Conservation (phyloP, 2,888 invertebrate species). For the Zygogramma bicolorata region DNA sequence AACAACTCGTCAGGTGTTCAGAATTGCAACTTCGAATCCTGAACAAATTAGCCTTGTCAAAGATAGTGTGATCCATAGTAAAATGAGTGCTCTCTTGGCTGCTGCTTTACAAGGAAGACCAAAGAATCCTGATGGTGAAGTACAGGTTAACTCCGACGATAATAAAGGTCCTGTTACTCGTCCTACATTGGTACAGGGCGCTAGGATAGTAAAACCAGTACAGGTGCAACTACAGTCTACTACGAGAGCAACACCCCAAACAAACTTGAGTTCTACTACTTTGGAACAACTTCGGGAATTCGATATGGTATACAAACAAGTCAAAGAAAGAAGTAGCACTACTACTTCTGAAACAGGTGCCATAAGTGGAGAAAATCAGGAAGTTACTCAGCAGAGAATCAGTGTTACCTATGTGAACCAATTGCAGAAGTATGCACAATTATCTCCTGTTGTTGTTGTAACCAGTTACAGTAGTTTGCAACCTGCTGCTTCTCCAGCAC, state of each 20-base stretch:
- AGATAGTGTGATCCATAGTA: conserved; percentile 66
- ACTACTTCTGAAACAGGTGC: conserved; percentile 57
- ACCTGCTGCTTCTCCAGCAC: conserved; percentile 70
- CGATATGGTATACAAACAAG: conserved; percentile 84
- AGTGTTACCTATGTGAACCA: conserved; percentile 71
- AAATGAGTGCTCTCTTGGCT: conserved; percentile 67
- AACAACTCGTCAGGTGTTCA: conserved; percentile 63
- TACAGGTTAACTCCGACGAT: conserved; percentile 47
- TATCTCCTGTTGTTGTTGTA: conserved; percentile 70
- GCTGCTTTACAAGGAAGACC: conserved; percentile 66
- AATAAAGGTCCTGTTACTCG: conserved; percentile 56
- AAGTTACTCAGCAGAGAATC: conserved; percentile 66
- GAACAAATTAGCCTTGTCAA: conserved; percentile 65
- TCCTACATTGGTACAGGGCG: conserved; percentile 71
- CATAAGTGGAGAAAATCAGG: conserved; percentile 54
- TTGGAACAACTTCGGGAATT: conserved; percentile 84
- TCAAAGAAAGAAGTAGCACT: conserved; percentile 80
- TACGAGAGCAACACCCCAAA: conserved; percentile 69
- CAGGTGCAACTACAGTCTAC: conserved; percentile 73
- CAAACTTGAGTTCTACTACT: conserved; percentile 81
- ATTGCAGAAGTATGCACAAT: conserved; percentile 65
- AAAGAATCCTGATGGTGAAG: conserved; percentile 56
- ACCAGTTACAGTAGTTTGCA: conserved; percentile 69
- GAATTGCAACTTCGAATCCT: conserved; percentile 64
- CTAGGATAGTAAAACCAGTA: conserved; percentile 70